Conservation (phyloP, 2,113 vertebrate species). For the Callipepla californica region DNA sequence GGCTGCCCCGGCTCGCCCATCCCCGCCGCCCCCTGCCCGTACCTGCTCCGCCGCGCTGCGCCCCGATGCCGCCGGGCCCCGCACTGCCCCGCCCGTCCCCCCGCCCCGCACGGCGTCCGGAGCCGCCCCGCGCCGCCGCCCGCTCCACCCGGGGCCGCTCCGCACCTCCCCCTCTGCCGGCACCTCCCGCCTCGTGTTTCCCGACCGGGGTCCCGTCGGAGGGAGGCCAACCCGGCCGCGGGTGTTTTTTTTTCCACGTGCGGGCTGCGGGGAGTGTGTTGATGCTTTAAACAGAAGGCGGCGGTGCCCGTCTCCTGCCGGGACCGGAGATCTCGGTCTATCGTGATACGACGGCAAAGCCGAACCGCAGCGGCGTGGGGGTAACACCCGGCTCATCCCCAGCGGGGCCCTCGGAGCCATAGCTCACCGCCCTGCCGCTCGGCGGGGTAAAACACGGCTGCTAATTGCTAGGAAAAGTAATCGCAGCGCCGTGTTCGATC, state of each 20-base stretch:
- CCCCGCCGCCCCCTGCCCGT: too few species aligned
- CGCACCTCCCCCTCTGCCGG: too few species aligned
- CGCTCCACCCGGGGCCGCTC: not conserved
- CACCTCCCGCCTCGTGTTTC: too few species aligned
- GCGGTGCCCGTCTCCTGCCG: fast-evolving
- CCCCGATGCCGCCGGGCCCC: too few species aligned
- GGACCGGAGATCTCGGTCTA: not conserved
- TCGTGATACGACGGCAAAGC: not conserved
- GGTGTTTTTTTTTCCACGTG: not conserved
- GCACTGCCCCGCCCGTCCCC: too few species aligned
- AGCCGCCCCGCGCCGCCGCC: not conserved
- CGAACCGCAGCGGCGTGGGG: fast-evolving
- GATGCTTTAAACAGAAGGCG: not conserved
- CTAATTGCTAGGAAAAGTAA: not conserved
- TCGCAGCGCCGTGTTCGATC: slow-evolving; percentile 24
- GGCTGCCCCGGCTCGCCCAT: too few species aligned
- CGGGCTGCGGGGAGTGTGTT: not conserved
- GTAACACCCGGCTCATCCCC: not conserved
- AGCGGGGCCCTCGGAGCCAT: not conserved
- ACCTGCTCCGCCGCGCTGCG: too few species aligned
- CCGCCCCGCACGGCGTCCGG: not conserved
- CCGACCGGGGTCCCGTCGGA: too few species aligned
- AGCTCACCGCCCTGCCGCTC: not conserved
- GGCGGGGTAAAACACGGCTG: not conserved
- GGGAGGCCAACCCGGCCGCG: not conserved